phyloP scores from a whole-genome alignment of 2,888 invertebrate genomes.

The Aleiodes testaceus region DNA sequence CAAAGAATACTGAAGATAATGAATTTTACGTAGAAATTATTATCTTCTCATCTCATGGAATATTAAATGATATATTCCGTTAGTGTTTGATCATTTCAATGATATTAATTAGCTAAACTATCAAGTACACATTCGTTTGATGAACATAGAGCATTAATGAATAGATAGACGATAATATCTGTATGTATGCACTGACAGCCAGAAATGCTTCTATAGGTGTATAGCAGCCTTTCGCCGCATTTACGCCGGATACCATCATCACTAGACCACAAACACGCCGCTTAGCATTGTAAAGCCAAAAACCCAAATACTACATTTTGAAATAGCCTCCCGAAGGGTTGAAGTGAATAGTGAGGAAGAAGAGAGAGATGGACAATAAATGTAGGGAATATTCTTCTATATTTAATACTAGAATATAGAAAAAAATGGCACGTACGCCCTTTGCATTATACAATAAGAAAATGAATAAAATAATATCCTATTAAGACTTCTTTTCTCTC shows the following conservation, averaged over 20 bases:
- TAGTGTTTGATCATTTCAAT: not conserved
- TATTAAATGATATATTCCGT: not conserved
- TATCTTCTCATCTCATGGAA: too few relatives aligned
- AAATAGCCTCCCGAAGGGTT: conserved; percentile 21
- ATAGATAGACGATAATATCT: too few relatives aligned
- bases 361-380: conserved; percentile 4
- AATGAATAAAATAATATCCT: too few relatives aligned
- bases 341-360: conserved; percentile 1
- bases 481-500: not conserved
- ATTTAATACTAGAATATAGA: not conserved
- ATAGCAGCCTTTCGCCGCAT: conserved; percentile 53
- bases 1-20: not conserved
- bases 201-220: conserved; percentile 37
- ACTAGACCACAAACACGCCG: conserved; percentile 71
- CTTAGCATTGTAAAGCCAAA: conserved; percentile 70
- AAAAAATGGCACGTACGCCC: too few relatives aligned
- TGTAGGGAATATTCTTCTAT: not conserved
- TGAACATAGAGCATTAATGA: too few relatives aligned
- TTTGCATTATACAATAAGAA: too few relatives aligned
- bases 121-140: too few relatives aligned
- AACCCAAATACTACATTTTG: conserved; percentile 69
- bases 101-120: not conserved
- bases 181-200: not conserved
- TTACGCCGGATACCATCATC: conserved; percentile 67
- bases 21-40: too few relatives aligned